These are phyloP conservation scores for Mizuhopecten yessoensis DNA, from an alignment of 1,140 invertebrate species.

Conservation along the genomic window DNA sequence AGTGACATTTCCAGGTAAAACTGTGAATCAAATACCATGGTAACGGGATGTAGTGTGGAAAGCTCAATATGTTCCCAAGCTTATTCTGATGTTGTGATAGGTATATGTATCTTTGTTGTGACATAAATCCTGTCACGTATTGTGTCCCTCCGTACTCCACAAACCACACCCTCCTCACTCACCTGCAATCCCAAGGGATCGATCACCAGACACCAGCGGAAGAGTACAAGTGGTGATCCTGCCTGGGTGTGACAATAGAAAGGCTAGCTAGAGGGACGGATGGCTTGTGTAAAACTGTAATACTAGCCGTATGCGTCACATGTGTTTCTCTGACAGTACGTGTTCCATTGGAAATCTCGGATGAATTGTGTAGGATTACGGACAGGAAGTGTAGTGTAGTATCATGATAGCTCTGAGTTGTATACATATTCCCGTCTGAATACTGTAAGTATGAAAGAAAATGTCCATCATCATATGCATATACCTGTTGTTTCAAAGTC, in stretches of 20 bases:
- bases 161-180: constrained; percentile 29
- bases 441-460: neutral
- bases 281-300: neutral
- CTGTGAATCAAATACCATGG: constrained; percentile 5
- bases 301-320: neutral
- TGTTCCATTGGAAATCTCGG: neutral
- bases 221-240: no score
- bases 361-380: neutral
- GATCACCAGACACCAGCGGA: neutral
- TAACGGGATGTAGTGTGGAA: constrained; percentile 10
- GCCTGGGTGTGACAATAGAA: neutral
- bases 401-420: neutral
- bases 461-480: neutral
- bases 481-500: no score
- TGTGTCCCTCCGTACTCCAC: neutral
- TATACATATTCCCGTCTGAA: neutral
- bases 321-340: neutral
- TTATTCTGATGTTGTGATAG: neutral
- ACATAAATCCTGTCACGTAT: neutral
- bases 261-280: neutral
- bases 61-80: neutral
- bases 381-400: neutral
- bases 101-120: neutral
- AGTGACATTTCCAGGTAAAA: constrained; percentile 3
- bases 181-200: neutral